phyloP scores from a whole-genome alignment of 30 jellyfish, hydroid and myxozoan genomes.

The Pelagia noctiluca region DNA sequence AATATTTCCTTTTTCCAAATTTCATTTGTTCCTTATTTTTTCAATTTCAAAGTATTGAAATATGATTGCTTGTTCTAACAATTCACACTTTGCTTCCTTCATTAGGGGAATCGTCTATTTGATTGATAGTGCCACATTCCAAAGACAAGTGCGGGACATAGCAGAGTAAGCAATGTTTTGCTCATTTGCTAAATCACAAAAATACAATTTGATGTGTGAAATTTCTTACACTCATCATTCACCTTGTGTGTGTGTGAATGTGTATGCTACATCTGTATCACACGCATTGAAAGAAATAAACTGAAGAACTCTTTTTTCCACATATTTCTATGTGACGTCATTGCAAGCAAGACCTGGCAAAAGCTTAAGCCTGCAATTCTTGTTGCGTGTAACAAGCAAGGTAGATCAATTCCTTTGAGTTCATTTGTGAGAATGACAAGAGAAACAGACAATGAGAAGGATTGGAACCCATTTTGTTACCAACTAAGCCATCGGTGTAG shows the following conservation, averaged over 20 bases:
- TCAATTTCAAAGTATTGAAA: neutral
- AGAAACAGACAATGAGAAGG: too few relatives aligned
- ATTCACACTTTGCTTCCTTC: too few relatives aligned
- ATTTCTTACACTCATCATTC: neutral
- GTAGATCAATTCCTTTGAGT: too few relatives aligned
- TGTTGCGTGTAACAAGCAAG: constrained; percentile 91
- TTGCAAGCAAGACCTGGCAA: constrained; percentile 63
- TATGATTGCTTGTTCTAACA: neutral
- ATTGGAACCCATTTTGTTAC: too few relatives aligned
- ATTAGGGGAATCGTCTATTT: constrained; percentile 81
- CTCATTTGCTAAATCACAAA: too few relatives aligned
- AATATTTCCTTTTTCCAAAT: too few relatives aligned
- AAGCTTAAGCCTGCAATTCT: constrained; percentile 68
- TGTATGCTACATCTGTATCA: too few relatives aligned
- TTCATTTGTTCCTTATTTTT: too few relatives aligned
- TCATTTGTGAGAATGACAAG: too few relatives aligned
- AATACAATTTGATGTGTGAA: too few relatives aligned
- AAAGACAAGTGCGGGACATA: constrained; percentile 88
- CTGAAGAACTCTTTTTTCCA: constrained; percentile 14
- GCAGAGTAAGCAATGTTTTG: constrained; percentile 95
- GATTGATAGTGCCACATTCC: constrained; percentile 91
- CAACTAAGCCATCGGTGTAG: too few relatives aligned
- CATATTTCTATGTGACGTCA: constrained; percentile 74
- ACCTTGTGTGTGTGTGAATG: neutral
- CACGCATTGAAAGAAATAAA: too few relatives aligned